A percentile compares a stretch with the other conserved stretches of the same genome.
Conservation (phyloP, 2,888 invertebrate species). For the Synanthedon formicaeformis region DNA sequence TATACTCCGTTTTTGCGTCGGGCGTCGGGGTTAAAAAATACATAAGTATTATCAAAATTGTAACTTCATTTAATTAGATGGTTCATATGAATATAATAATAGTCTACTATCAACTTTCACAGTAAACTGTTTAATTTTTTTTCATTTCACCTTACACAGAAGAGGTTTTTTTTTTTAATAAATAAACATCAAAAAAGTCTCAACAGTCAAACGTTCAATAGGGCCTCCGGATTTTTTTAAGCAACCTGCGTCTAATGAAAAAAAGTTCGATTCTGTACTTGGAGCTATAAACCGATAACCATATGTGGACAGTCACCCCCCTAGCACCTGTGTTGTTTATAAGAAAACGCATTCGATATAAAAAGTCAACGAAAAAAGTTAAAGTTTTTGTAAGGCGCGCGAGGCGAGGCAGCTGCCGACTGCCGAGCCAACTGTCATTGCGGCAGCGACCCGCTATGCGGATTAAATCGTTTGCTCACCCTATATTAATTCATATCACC, state of each 20-base stretch:
- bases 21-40: too few species aligned
- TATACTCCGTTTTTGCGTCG: too few species aligned
- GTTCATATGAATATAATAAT: background rate
- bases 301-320: conserved; percentile 62
- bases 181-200: too few species aligned
- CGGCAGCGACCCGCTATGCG: conserved; percentile 32
- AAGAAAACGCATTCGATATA: conserved; percentile 61
- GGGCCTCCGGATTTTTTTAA: conserved; percentile 22
- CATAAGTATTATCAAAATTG: too few species aligned
- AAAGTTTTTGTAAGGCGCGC: conserved; percentile 61
- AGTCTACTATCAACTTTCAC: background rate
- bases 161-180: too few species aligned
- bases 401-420: conserved; percentile 60
- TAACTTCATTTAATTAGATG: background rate
- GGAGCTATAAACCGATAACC: conserved; percentile 46
- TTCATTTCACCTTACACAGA: too few species aligned
- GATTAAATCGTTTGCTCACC: conserved; percentile 8
- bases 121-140: background rate
- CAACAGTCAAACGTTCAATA: background rate
- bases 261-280: conserved; percentile 26
- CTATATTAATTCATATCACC: background rate
- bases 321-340: conserved; percentile 69
- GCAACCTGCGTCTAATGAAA: conserved; percentile 38
- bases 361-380: conserved; percentile 64
- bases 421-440: conserved; percentile 64